Conservation (phyloP, 2,888 invertebrate species). For the Coleophora deauratella region DNA sequence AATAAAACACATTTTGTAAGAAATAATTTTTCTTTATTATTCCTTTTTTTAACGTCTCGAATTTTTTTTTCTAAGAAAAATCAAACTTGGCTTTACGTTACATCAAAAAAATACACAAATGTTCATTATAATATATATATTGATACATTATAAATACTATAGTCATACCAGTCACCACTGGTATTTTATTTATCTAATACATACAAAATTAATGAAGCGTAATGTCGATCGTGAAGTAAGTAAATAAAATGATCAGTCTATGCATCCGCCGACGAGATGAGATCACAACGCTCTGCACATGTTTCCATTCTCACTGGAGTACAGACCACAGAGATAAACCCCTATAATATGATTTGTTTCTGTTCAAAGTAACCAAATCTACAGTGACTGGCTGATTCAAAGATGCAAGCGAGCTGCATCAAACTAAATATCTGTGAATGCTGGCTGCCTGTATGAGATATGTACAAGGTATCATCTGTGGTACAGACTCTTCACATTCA, state of each 20-base stretch:
- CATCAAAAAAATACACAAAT: slow-evolving; percentile 72
- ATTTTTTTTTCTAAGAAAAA: slow-evolving; percentile 70
- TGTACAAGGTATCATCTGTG: too few species aligned
- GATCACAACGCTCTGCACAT: too few species aligned
- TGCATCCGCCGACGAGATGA: slow-evolving; percentile 24
- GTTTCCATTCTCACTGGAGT: too few species aligned
- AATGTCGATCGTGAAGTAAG: slow-evolving; percentile 19
- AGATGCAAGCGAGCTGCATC: too few species aligned
- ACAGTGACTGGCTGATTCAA: too few species aligned
- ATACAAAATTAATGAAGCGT: slow-evolving; percentile 36
- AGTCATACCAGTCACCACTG: slow-evolving; percentile 38
- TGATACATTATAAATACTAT: slow-evolving; percentile 58
- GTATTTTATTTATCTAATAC: slow-evolving; percentile 22
- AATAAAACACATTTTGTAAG: slow-evolving; percentile 66
- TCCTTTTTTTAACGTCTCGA: slow-evolving; percentile 67
- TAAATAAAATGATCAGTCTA: slow-evolving; percentile 48
- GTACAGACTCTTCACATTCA: too few species aligned
- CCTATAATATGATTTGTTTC: too few species aligned
- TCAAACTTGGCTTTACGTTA: slow-evolving; percentile 70
- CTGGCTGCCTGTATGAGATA: too few species aligned
- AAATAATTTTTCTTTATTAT: slow-evolving; percentile 71
- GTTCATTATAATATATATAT: slow-evolving; percentile 43
- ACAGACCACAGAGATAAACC: too few species aligned
- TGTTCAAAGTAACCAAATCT: too few species aligned
- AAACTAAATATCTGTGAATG: too few species aligned